phyloP scores from a whole-genome alignment of 2,797 vertebrate species.

The Morelia viridis region DNA sequence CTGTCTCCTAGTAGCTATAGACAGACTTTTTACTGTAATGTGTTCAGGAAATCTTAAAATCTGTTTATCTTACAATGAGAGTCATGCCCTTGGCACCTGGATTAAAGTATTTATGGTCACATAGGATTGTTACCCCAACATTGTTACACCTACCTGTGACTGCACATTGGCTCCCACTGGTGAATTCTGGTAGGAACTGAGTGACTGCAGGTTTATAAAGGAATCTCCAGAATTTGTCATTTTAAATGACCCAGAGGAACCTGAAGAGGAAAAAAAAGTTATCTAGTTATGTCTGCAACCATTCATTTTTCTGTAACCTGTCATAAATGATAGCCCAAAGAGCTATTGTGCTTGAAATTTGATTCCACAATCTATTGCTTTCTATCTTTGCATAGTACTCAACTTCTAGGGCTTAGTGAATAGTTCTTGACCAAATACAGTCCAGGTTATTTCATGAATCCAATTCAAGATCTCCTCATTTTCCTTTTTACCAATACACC shows the following conservation, averaged over 20 bases:
- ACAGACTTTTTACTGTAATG: not conserved
- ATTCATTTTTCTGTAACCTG: conserved; percentile 8
- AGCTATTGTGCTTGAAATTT: not conserved
- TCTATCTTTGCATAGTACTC: not conserved
- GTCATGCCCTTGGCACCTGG: not conserved
- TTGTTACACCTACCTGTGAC: conserved; percentile 79
- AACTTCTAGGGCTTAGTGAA: not conserved
- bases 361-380: not conserved
- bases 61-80: not conserved
- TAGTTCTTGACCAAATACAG: not conserved
- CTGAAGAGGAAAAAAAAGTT: conserved; percentile 69
- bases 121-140: not conserved
- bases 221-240: conserved; percentile 80
- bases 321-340: conserved; percentile 15
- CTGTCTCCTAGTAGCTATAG: not conserved
- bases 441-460: not conserved
- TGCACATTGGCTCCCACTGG: conserved; percentile 69
- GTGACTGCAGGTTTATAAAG: conserved; percentile 78
- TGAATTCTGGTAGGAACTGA: conserved; percentile 75
- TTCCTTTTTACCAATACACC: not conserved
- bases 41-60: not conserved
- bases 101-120: not conserved
- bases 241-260: conserved; percentile 81
- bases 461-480: not conserved
- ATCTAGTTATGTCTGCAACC: conserved; percentile 10